These are phyloP conservation scores for Leptura quadrifasciata DNA, from an alignment of 2,888 invertebrate genomes.

Conservation along the genomic window DNA sequence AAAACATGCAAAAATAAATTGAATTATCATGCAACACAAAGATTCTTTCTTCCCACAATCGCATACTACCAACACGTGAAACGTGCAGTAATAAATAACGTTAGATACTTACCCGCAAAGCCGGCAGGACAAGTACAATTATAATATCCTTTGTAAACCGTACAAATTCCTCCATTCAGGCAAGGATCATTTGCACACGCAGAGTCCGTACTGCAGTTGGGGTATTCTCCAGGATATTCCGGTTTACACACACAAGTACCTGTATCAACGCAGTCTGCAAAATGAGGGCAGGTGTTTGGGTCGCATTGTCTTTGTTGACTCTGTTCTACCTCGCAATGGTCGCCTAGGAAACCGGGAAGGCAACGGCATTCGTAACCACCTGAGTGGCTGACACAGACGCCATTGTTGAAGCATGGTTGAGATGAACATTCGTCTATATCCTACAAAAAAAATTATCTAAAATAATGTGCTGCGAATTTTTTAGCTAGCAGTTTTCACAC, in stretches of 20 bases:
- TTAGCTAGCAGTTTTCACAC: neutral
- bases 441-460: conserved; percentile 58
- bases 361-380: conserved; percentile 78
- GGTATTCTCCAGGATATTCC: conserved; percentile 77
- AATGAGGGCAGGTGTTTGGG: conserved; percentile 78
- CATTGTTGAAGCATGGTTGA: conserved; percentile 79
- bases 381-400: conserved; percentile 78
- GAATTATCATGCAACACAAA: no score
- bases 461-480: no score
- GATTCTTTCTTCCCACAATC: no score
- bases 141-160: conserved; percentile 76
- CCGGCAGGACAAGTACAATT: conserved; percentile 84
- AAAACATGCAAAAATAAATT: no score
- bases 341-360: conserved; percentile 75
- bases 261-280: conserved; percentile 80
- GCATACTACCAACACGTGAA: neutral
- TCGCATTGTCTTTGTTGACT: conserved; percentile 75
- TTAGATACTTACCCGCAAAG: conserved; percentile 78
- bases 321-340: conserved; percentile 74
- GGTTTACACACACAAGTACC: conserved; percentile 79
- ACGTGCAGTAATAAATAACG: neutral
- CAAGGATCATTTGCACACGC: conserved; percentile 84
- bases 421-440: conserved; percentile 77
- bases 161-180: conserved; percentile 85
- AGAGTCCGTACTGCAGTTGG: conserved; percentile 74